A percentile compares a stretch with the other conserved stretches of the same genome.
Conservation (phyloP, 2,888 invertebrate genomes). For the Herminia tarsipennalis region DNA sequence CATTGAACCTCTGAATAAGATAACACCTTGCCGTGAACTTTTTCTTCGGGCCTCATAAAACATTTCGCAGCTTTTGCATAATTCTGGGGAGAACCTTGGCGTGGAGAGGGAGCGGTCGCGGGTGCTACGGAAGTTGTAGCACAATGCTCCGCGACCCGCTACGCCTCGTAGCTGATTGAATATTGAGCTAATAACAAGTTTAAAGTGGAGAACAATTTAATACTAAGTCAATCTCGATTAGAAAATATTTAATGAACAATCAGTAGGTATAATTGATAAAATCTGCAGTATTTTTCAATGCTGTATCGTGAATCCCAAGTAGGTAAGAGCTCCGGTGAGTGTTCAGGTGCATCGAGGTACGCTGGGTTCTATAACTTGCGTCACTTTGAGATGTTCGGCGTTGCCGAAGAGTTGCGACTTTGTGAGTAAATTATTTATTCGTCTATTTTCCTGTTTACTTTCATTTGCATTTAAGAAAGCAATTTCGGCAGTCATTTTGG, state of each 20-base stretch:
- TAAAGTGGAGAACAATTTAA: too few species aligned
- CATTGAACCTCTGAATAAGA: constrained; percentile 47
- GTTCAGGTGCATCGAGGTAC: too few species aligned
- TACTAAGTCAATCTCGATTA: too few species aligned
- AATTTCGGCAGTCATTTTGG: constrained; percentile 54
- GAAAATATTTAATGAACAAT: too few species aligned
- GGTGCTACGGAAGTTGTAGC: constrained; percentile 17
- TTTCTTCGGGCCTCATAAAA: constrained; percentile 61
- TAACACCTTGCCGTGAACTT: constrained; percentile 48
- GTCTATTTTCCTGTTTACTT: constrained; percentile 65
- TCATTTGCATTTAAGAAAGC: constrained; percentile 70
- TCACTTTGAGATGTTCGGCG: constrained; percentile 6
- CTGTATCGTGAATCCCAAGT: too few species aligned
- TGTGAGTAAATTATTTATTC: constrained; percentile 62
- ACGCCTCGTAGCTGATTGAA: too few species aligned
- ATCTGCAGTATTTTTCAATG: too few species aligned
- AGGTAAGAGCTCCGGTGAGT: too few species aligned
- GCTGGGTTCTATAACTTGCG: constrained; percentile 12
- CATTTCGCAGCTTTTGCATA: constrained; percentile 59
- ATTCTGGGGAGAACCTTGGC: constrained; percentile 41
- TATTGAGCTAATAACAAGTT: too few species aligned
- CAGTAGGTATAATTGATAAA: too few species aligned
- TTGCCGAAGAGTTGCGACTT: constrained; percentile 53
- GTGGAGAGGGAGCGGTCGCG: constrained; percentile 31
- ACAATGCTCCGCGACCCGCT: too few species aligned